A percentile compares a stretch with the other conserved stretches of the same genome.
phyloP scores from a whole-genome alignment of 1,140 invertebrate genomes.

The Bombus confusus region DNA sequence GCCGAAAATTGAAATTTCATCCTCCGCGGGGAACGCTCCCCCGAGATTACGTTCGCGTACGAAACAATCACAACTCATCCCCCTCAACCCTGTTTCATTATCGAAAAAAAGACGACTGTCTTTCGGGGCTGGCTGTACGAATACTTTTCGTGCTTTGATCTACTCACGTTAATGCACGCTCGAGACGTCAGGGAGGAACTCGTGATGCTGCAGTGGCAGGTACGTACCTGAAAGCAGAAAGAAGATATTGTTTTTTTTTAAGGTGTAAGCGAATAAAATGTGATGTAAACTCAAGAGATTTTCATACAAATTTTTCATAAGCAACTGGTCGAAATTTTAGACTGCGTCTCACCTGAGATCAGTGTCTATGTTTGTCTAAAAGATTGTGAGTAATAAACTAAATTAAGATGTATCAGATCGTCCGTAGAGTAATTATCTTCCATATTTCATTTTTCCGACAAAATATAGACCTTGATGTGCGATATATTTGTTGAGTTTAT shows the following conservation, averaged over 20 bases:
- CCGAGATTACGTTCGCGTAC: slow-evolving; percentile 31
- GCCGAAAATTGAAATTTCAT: slow-evolving; percentile 68
- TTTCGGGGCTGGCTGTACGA: background rate
- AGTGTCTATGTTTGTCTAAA: background rate
- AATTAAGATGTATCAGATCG: too few relatives aligned
- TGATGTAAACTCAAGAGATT: background rate
- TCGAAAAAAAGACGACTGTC: slow-evolving; percentile 7
- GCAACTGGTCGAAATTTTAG: background rate
- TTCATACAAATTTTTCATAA: background rate
- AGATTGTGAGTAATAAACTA: too few relatives aligned
- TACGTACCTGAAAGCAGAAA: slow-evolving; percentile 28
- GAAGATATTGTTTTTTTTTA: background rate
- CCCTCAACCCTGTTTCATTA: slow-evolving; percentile 13
- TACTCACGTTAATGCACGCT: slow-evolving; percentile 38
- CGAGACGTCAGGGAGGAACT: background rate
- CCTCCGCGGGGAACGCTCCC: slow-evolving; percentile 32
- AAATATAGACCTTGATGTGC: too few relatives aligned
- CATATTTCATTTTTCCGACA: too few relatives aligned
- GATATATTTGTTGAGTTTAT: too few relatives aligned
- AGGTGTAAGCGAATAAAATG: background rate
- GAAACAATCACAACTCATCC: slow-evolving; percentile 23
- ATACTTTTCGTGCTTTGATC: slow-evolving; percentile 44
- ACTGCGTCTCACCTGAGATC: background rate
- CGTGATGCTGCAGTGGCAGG: background rate
- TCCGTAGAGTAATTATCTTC: too few relatives aligned